Evolutionary conservation across 2,888 invertebrate genomes (phyloP).

Genomic region (Meandrusa payeni): DNA sequence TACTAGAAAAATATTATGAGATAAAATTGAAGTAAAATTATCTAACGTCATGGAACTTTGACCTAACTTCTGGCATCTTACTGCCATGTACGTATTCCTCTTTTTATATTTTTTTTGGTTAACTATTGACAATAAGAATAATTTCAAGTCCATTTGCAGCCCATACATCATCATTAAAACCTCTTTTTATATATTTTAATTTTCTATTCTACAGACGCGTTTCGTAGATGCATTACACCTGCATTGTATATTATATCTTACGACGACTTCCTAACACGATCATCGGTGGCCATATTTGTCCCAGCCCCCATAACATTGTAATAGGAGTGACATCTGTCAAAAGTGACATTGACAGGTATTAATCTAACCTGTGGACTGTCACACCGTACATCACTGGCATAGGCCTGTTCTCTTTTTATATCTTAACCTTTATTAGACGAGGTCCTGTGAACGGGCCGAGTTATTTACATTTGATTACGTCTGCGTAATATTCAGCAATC

Average conservation of each 20-base stretch:
- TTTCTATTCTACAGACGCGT: constrained; percentile 10
- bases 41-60: too few species aligned
- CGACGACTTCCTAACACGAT: constrained; percentile 20
- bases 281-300: constrained; percentile 25
- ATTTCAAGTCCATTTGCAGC: too few species aligned
- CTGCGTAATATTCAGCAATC: neutral
- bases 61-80: too few species aligned
- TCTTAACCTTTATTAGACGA: constrained; percentile 16
- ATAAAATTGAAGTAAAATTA: too few species aligned
- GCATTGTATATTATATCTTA: constrained; percentile 15
- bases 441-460: constrained; percentile 11
- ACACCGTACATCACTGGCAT: constrained; percentile 11
- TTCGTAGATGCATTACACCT: constrained; percentile 7
- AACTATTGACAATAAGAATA: too few species aligned
- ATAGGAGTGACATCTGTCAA: constrained; percentile 24
- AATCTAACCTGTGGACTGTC: constrained; percentile 21
- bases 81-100: too few species aligned
- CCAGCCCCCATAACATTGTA: constrained; percentile 18
- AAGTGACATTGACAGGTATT: constrained; percentile 23
- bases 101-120: too few species aligned
- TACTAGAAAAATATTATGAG: too few species aligned
- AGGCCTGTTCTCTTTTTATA: constrained; percentile 16
- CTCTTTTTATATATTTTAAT: constrained; percentile 9
- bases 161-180: neutral
- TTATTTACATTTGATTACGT: neutral